Evolutionary conservation across 2,888 invertebrate genomes (phyloP).

Genomic region (Sesia bembeciformis): DNA sequence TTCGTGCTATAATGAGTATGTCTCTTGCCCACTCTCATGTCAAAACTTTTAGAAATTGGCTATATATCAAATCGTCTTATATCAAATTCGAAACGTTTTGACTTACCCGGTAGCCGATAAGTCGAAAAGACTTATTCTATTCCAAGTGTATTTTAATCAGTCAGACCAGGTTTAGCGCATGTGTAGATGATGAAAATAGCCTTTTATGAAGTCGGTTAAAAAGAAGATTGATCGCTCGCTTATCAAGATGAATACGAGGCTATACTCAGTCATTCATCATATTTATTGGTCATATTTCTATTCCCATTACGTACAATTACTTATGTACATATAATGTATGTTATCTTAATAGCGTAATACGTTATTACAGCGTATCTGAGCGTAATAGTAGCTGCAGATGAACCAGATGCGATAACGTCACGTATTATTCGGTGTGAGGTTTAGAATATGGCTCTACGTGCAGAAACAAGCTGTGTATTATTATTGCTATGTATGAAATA

Average conservation of each 20-base stretch:
- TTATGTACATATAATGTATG: constrained; percentile 5
- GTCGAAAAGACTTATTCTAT: too few species aligned
- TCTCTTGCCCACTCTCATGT: too few species aligned
- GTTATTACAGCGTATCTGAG: constrained; percentile 6
- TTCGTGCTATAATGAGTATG: too few species aligned
- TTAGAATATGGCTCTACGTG: too few species aligned
- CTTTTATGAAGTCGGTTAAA: constrained; percentile 9
- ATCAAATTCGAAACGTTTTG: too few species aligned
- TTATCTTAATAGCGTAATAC: constrained; percentile 10
- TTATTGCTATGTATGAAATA: too few species aligned
- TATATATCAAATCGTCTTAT: too few species aligned
- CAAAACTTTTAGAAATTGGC: too few species aligned
- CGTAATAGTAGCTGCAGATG: constrained; percentile 3
- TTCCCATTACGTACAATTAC: not conserved
- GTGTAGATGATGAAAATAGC: not conserved
- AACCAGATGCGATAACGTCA: constrained; percentile 4
- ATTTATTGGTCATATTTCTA: constrained; percentile 13
- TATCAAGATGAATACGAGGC: constrained; percentile 21
- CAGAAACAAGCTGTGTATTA: too few species aligned
- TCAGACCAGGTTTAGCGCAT: not conserved
- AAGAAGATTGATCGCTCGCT: constrained; percentile 21
- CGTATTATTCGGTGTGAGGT: too few species aligned
- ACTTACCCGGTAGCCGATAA: too few species aligned
- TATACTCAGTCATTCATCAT: constrained; percentile 18
- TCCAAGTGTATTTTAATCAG: not conserved